Conservation (phyloP, 53 echinoderm and acorn worm species). For the Holothuria leucospilota region DNA sequence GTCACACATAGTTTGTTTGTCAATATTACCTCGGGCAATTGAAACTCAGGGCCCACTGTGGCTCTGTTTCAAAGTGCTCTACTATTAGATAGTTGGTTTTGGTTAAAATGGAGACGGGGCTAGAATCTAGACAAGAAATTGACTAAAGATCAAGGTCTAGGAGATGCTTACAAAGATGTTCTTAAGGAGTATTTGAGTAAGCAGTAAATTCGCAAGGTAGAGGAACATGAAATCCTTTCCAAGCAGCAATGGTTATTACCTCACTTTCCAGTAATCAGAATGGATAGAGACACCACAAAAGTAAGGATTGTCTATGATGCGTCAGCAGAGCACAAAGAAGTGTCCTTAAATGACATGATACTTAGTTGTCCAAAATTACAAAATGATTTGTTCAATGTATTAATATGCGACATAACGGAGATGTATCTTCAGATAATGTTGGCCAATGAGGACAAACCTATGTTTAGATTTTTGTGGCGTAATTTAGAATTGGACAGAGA, state of each 20-base stretch:
- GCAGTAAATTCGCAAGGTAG: too few species aligned
- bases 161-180: too few species aligned
- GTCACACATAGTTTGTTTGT: too few species aligned
- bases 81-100: too few species aligned
- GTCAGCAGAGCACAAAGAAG: neutral
- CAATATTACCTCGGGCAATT: too few species aligned
- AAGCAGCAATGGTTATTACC: constrained; percentile 1
- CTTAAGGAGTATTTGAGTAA: too few species aligned
- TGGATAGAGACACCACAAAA: constrained; percentile 39
- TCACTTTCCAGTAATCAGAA: constrained; percentile 41
- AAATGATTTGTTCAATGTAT: constrained; percentile 20
- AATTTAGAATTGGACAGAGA: neutral
- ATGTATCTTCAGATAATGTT: constrained; percentile 39
- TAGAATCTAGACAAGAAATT: too few species aligned
- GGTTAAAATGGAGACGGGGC: too few species aligned
- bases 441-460: neutral
- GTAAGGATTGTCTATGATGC: constrained; percentile 27
- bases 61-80: too few species aligned
- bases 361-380: constrained; percentile 13
- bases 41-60: too few species aligned
- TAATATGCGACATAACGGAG: constrained; percentile 41
- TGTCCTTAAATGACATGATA: constrained; percentile 28
- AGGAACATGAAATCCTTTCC: too few species aligned
- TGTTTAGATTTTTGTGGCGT: constrained; percentile 53
- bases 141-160: too few species aligned